phyloP scores from a whole-genome alignment of 2,888 invertebrate species.

The Ormyrus nitidulus region DNA sequence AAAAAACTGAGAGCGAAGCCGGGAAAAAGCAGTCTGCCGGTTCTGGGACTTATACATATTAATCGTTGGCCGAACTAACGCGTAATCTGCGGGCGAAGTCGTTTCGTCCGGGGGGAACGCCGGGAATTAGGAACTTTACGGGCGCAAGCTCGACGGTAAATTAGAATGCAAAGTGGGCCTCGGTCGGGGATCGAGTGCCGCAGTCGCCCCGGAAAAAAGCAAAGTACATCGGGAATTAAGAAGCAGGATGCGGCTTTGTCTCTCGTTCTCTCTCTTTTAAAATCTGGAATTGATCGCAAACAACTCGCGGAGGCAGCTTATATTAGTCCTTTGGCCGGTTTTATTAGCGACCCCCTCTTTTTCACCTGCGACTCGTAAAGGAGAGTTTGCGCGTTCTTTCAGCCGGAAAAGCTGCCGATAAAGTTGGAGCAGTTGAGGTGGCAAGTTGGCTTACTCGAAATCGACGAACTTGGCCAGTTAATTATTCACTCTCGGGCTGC shows the following conservation, averaged over 20 bases:
- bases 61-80: constrained; percentile 39
- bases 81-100: constrained; percentile 20
- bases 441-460: too few relatives aligned
- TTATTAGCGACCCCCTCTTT: too few relatives aligned
- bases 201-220: neutral
- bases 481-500: too few relatives aligned
- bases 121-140: constrained; percentile 60
- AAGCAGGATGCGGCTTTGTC: neutral
- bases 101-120: constrained; percentile 55
- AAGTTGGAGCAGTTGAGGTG: too few relatives aligned
- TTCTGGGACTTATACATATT: constrained; percentile 52
- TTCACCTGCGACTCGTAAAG: too few relatives aligned
- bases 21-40: constrained; percentile 11
- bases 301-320: too few relatives aligned
- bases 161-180: constrained; percentile 57
- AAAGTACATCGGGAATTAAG: neutral
- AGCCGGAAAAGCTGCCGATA: too few relatives aligned
- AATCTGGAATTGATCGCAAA: too few relatives aligned
- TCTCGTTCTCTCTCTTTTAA: neutral
- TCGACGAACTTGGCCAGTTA: too few relatives aligned
- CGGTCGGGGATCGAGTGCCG: constrained; percentile 17
- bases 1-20: neutral
- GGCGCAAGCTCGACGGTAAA: constrained; percentile 56
- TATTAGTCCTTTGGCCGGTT: too few relatives aligned
- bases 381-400: too few relatives aligned